Evolutionary conservation across 2,888 invertebrate species (phyloP), one percentile per base, ranked within the genome.

Genomic region (Troglohyphantes excavatus): DNA sequence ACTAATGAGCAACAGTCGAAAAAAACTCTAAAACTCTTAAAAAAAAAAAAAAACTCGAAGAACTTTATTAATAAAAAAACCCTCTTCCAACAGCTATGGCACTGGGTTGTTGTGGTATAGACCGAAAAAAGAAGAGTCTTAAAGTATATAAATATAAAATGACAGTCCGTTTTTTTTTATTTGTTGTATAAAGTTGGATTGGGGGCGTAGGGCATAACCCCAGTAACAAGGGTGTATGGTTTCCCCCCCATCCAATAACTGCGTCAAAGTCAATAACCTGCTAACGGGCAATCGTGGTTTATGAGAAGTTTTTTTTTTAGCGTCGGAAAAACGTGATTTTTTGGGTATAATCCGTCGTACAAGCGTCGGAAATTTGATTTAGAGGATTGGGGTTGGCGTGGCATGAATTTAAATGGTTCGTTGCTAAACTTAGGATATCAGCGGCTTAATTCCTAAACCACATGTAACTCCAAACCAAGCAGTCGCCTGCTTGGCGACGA

Each of bases 191-290:
- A 78, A 78, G 26, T 63, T 26, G 29, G 65, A 78, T 39, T 78
- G 46, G 27, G 70, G 43, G 73, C 13, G 43, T n/a, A n/a, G 61
- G 2, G 39, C 6, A 23, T 63, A 63, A 39, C 19, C 9, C 26
- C 27, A 63, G 23, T 83, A 73, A 73, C 65, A 72, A 83, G 63
- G n/a, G 68, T 53, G n/a, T n/a, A 70, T 70, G 61, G 59, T 59
- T 39, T 82, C 61, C 61, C 39, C 11, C 27, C 39, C n/a, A 21
- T 53, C 81, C 81, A 67, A 72, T 82, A 82, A 82, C 59, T 82
- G 82, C 73, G 73, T 73, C 83, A 65, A 73, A 83, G 73, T 63
- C 63, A 65, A 73, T 83, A 73, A 73, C 65, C 65, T 26, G 26
- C 73, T 83, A 65, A 73, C 61, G 72, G 73, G 33, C 29, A 70